Base-by-base conservation (phyloP, 1,140 invertebrate species). In the Dinoponera quadriceps region DNA sequence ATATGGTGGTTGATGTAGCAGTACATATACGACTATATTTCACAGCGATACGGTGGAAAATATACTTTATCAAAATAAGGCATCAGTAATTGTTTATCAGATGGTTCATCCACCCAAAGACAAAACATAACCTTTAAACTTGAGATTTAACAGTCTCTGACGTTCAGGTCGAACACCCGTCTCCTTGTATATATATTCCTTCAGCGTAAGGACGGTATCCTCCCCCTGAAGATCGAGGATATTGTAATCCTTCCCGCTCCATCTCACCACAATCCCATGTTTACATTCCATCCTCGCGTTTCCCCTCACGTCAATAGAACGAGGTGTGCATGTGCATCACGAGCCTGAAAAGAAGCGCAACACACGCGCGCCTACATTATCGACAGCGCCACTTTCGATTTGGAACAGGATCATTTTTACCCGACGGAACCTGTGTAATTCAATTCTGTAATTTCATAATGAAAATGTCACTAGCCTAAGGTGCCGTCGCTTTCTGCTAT, bases 91-190 rank as follows among this genome's bases (percentile, higher is more conserved):
- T 25, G 22, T 38, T 66, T 66, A 27, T 22, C 1, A 57, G 20
- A 38, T 0, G 13, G 38, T 33, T 33, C 29, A 54, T 20, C 22
- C 29, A 5, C n/a, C 13, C 20, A 63, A 66, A 62, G 48, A 77
- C 51, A 90, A 87, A 89, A 88, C 87, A 85, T 91, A 93, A 98
- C 98, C 98, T 96, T 98, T 98, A 90, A 96, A 95, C 94, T 98
- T 99, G 20, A 99, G 94, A 93, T 99, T 99, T 7, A 99, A 94
- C 13, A 99, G 93, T 94, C 99, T 99, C 93, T 99, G 98, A 85
- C 98, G 95, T 90, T 98, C 97, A 5, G 98, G 97, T 60, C 97
- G 93, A n/a, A 99, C 98, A 29, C 96, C 96, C 59, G 98, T 99
- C 91, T 96, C 95, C 92, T 96, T 96, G 90, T 97, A 95, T 85